Evolutionary conservation across 1,140 invertebrate genomes (phyloP).

Genomic region (Drosophila ercepeae): DNA sequence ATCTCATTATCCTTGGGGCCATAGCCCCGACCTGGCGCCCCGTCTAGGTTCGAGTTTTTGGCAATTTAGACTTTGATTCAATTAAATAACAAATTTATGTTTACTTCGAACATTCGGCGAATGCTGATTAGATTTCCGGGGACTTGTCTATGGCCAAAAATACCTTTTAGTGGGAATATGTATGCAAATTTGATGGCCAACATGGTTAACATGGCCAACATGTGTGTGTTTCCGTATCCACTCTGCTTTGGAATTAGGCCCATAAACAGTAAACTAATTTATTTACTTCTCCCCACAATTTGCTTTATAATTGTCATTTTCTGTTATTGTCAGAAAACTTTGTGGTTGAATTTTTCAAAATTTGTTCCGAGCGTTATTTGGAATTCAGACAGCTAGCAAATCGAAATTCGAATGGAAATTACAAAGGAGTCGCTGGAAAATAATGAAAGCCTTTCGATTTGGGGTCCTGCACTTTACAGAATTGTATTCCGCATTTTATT

Average conservation of each 20-base stretch:
- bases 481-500: too few species aligned
- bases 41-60: slow-evolving; percentile 23
- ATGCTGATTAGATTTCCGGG: slow-evolving; percentile 57
- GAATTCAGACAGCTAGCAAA: background rate
- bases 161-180: background rate
- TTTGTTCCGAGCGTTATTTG: slow-evolving; percentile 25
- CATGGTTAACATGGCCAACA: too few species aligned
- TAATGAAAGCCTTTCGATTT: slow-evolving; percentile 9
- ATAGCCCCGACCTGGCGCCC: background rate
- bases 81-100: slow-evolving; percentile 61
- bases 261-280: slow-evolving; percentile 60
- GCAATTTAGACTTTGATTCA: slow-evolving; percentile 66
- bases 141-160: slow-evolving; percentile 22
- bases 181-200: slow-evolving; percentile 44
- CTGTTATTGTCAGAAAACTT: slow-evolving; percentile 41
- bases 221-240: slow-evolving; percentile 20
- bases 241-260: slow-evolving; percentile 46
- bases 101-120: slow-evolving; percentile 28
- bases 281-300: slow-evolving; percentile 51
- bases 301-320: slow-evolving; percentile 49
- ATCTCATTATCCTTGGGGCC: slow-evolving; percentile 21
- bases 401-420: background rate
- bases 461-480: too few species aligned
- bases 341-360: slow-evolving; percentile 45
- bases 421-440: slow-evolving; percentile 6